These are phyloP conservation scores for Bombus ignitus DNA, from an alignment of 1,140 invertebrate genomes.

Conservation along the genomic window DNA sequence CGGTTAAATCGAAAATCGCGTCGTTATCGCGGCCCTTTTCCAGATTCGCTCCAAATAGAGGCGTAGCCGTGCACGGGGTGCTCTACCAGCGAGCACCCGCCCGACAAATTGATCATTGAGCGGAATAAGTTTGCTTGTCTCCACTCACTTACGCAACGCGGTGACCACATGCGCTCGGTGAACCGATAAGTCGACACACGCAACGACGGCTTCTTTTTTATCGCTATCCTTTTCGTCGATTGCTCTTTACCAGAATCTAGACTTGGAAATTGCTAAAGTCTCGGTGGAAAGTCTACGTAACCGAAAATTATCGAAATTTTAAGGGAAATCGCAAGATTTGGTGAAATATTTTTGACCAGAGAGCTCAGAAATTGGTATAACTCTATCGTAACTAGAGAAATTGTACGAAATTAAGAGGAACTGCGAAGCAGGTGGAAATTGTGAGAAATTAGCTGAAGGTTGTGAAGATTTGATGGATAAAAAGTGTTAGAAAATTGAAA, in stretches of 20 bases:
- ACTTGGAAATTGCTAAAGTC: not conserved
- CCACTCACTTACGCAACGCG: constrained; percentile 67
- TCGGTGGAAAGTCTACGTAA: not conserved
- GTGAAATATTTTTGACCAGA: no score
- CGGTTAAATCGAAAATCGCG: constrained; percentile 59
- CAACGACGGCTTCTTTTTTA: constrained; percentile 25
- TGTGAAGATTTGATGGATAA: no score
- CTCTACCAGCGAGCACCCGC: constrained; percentile 26
- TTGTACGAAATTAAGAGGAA: no score
- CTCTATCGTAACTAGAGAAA: no score
- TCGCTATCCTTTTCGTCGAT: not conserved
- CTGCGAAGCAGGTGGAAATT: no score
- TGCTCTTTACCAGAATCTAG: not conserved
- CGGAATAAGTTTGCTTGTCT: constrained; percentile 69
- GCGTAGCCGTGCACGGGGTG: constrained; percentile 30
- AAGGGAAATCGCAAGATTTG: no score
- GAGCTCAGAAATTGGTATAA: no score
- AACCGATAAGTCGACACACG: constrained; percentile 68
- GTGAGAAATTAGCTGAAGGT: no score
- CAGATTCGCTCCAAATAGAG: constrained; percentile 59
- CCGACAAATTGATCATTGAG: constrained; percentile 75
- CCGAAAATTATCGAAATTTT: no score
- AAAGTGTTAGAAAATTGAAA: no score
- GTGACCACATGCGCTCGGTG: constrained; percentile 64
- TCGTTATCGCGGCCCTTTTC: constrained; percentile 60